Evolutionary conservation across 2,113 vertebrate species (phyloP), one percentile per base, ranked within the genome.

Genomic region (Corythornis vintsioides): DNA sequence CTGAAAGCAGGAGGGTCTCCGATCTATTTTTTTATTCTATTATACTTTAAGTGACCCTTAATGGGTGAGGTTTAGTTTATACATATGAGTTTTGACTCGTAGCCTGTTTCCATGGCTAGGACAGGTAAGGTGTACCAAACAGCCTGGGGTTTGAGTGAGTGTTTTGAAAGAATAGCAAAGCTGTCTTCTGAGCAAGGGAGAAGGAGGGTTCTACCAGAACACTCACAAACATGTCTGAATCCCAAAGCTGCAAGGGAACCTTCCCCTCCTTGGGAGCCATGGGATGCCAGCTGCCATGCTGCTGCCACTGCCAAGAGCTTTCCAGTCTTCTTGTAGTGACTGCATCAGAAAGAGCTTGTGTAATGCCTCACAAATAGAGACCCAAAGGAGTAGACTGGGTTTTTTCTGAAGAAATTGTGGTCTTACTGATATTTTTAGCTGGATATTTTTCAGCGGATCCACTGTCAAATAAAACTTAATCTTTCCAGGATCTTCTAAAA

Each of bases 191-290:
- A 72, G 79, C 1, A 2, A 45, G 38, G 15, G 11, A 48, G 45
- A 42, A 33, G 40, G 16, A 81, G 29, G 5, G 6, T 43, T 42
- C 50, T 64, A 24, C 2, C 0, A 0, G 73, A 92, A 83, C n/a
- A 26, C 35, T 1, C 0, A 1, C 13, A 26, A 17, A 10, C 0
- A 0, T n/a, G 22, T 64, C 59, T 28, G 0, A 35, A 42, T 77
- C 77, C 53, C 38, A 64, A 64, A 72, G 78, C 22, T 31, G 20
- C 47, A 74, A 71, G 38, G 31, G 40, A 75, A 75, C 9, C 65
- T 67, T 81, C 8, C 38, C 61, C 15, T 90, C 6, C 26, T 12
- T 52, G 57, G 35, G 75, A 77, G n/a, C 16, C 0, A 0, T 33
- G 61, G 13, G 45, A 26, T 86, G 8, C 52, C 40, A 8, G 66